Percentiles rank a stretch among this genome's conserved stretches.
Evolutionary conservation across 1,140 invertebrate species (phyloP).

Genomic region (Euwallacea fornicatus): DNA sequence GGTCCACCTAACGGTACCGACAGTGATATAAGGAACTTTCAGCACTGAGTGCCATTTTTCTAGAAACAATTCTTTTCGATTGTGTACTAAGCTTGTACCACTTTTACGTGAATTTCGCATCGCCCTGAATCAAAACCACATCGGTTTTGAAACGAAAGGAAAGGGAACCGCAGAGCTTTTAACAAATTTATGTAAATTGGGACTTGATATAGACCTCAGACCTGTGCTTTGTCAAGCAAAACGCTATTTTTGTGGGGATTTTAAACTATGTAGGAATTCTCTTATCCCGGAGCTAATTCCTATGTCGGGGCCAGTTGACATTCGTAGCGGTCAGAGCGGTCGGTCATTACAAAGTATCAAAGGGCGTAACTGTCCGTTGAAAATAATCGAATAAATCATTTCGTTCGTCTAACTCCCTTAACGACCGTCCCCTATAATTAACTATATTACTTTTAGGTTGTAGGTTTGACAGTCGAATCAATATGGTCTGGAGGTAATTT

Average conservation of each 20-base stretch:
- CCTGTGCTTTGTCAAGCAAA: slow-evolving; percentile 5
- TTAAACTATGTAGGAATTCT: slow-evolving; percentile 15
- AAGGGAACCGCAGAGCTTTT: too few relatives aligned
- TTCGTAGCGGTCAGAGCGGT: slow-evolving; percentile 30
- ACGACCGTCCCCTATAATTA: slow-evolving; percentile 33
- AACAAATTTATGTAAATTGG: neutral
- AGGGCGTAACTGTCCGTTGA: slow-evolving; percentile 29
- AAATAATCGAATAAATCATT: slow-evolving; percentile 37
- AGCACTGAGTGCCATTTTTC: too few relatives aligned
- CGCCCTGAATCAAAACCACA: too few relatives aligned
- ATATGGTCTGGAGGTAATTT: slow-evolving; percentile 29
- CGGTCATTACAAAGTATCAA: slow-evolving; percentile 31
- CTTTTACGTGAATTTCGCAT: too few relatives aligned
- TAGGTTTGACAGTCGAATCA: slow-evolving; percentile 18
- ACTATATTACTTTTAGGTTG: slow-evolving; percentile 31
- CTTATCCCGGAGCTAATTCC: slow-evolving; percentile 9
- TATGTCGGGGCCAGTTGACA: slow-evolving; percentile 26
- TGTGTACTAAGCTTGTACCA: too few relatives aligned
- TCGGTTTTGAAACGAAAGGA: too few relatives aligned
- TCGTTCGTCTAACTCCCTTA: slow-evolving; percentile 28
- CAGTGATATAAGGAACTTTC: too few relatives aligned
- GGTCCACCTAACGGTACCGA: slow-evolving; percentile 25
- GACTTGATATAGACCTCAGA: slow-evolving; percentile 2
- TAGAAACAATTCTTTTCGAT: too few relatives aligned
- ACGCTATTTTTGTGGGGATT: slow-evolving; percentile 17